A percentile compares a stretch with the other conserved stretches of the same genome.
Evolutionary conservation across 1,140 invertebrate species (phyloP).

Genomic region (Trachymyrmex septentrionalis): DNA sequence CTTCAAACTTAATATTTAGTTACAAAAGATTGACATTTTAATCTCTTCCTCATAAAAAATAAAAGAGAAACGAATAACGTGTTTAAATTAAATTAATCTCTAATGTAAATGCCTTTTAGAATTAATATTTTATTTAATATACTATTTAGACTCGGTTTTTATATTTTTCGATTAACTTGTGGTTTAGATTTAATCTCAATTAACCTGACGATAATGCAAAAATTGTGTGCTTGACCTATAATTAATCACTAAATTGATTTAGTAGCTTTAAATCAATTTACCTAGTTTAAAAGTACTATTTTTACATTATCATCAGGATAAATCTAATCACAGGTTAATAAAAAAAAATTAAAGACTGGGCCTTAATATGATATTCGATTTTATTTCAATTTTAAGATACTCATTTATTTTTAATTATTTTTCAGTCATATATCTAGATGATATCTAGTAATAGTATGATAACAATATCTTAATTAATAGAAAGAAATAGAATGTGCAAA

Average conservation of each 20-base stretch:
- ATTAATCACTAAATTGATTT: too few species aligned
- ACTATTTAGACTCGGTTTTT: too few species aligned
- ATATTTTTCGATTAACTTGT: too few species aligned
- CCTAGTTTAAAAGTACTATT: too few species aligned
- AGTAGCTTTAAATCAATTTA: too few species aligned
- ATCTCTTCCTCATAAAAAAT: neutral
- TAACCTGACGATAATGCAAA: too few species aligned
- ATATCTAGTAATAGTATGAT: too few species aligned
- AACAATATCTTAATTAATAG: neutral
- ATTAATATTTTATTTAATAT: neutral
- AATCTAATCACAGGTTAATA: too few species aligned
- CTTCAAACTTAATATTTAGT: slow-evolving; percentile 4
- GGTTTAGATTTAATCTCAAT: too few species aligned
- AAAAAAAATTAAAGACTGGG: too few species aligned
- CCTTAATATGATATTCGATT: neutral
- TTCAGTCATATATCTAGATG: neutral
- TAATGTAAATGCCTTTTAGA: neutral
- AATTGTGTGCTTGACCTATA: too few species aligned
- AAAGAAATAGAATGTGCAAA: neutral
- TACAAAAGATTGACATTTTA: neutral
- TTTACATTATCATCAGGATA: too few species aligned
- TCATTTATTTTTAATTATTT: neutral
- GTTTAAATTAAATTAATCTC: neutral
- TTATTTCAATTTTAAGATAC: neutral
- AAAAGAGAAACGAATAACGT: neutral